Evolutionary conservation across 2,888 invertebrate species (phyloP).

Genomic region (Biston stratarius): DNA sequence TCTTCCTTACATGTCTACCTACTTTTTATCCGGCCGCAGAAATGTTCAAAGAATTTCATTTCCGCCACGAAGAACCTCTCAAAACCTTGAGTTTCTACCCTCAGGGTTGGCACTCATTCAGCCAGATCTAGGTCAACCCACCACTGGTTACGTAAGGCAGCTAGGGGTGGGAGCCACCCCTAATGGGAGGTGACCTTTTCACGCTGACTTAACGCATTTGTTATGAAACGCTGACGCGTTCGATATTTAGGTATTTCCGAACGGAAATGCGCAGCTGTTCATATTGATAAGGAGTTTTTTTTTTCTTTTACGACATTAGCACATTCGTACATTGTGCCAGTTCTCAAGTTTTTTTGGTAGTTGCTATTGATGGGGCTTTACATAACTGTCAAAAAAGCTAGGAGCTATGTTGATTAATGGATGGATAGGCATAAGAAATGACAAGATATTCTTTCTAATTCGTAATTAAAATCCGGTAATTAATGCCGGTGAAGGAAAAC

Average conservation of each 20-base stretch:
- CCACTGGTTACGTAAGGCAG: slow-evolving; percentile 45
- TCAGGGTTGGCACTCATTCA: slow-evolving; percentile 27
- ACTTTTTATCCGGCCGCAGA: slow-evolving; percentile 4
- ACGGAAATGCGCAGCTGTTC: slow-evolving; percentile 27
- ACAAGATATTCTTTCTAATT: too few species aligned
- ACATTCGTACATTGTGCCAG: too few species aligned
- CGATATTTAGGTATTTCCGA: slow-evolving; percentile 26
- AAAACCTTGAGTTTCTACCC: slow-evolving; percentile 15
- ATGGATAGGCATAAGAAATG: too few species aligned
- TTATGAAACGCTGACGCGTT: slow-evolving; percentile 25
- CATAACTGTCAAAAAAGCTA: too few species aligned
- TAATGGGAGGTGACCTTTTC: slow-evolving; percentile 38
- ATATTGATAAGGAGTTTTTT: slow-evolving; percentile 1
- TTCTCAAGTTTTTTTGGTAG: too few species aligned
- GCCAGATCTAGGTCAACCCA: slow-evolving; percentile 46
- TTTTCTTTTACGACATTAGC: background rate
- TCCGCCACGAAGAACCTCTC: slow-evolving; percentile 10
- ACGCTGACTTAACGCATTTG: slow-evolving; percentile 18
- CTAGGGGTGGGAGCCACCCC: slow-evolving; percentile 25
- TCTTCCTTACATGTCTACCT: background rate
- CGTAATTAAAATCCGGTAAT: too few species aligned
- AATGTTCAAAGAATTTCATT: slow-evolving; percentile 31
- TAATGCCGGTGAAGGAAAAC: too few species aligned
- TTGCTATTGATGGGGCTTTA: too few species aligned
- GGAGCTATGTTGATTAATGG: too few species aligned